phyloP scores from a whole-genome alignment of 2,113 vertebrate species.

The Callipepla californica region DNA sequence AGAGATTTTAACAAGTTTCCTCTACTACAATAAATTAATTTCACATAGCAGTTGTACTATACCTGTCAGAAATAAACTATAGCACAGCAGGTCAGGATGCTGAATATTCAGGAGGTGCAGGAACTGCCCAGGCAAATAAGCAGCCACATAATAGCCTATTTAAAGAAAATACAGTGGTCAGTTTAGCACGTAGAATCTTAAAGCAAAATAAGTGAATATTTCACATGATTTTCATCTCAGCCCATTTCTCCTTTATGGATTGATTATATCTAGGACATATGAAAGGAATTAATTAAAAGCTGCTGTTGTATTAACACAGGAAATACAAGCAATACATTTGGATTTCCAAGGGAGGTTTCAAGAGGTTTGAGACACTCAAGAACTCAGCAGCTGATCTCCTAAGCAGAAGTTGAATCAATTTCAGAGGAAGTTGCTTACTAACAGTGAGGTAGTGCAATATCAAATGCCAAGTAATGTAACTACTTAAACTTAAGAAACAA shows the following conservation, averaged over 20 bases:
- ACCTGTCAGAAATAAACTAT: conserved; percentile 93
- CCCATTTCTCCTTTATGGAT: background rate
- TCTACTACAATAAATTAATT: background rate
- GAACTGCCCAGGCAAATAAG: conserved; percentile 87
- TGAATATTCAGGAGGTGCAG: conserved; percentile 92
- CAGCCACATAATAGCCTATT: conserved; percentile 89
- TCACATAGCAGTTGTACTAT: background rate
- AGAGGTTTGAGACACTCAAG: conserved; percentile 1
- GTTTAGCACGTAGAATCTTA: background rate
- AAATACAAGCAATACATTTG: conserved; percentile 18
- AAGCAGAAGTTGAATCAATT: background rate
- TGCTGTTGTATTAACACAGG: conserved; percentile 1
- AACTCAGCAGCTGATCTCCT: conserved; percentile 17
- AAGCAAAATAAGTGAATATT: background rate
- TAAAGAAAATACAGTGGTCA: conserved; percentile 62
- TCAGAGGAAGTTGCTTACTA: conserved; percentile 17
- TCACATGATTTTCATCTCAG: conserved; percentile 12
- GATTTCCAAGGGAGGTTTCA: conserved; percentile 1
- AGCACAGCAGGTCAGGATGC: conserved; percentile 90
- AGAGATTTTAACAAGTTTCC: background rate
- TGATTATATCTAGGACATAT: conserved; percentile 36
- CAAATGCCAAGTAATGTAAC: background rate
- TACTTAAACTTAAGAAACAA: background rate
- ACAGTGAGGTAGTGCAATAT: background rate
- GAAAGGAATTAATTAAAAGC: conserved; percentile 41